Conservation (phyloP, 2,888 invertebrate genomes). For the Notocelia uddmanniana region DNA sequence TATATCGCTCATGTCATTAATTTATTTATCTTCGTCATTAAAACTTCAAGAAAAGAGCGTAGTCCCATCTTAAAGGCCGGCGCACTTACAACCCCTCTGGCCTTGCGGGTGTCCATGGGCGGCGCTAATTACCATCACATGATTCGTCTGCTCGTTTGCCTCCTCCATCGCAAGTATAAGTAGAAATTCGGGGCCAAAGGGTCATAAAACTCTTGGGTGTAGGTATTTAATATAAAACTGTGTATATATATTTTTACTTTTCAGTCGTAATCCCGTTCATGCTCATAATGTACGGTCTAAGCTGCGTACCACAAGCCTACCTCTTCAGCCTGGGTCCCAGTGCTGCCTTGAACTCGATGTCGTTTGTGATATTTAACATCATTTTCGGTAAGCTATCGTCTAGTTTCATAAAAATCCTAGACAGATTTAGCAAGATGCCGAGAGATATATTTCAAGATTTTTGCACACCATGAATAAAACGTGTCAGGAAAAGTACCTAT, state of each 20-base stretch:
- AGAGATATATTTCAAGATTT: not conserved
- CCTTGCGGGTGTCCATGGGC: too few species aligned
- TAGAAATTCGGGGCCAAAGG: too few species aligned
- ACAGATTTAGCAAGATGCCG: not conserved
- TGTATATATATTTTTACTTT: constrained; percentile 53
- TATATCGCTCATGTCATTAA: not conserved
- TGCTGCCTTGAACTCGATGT: constrained; percentile 69
- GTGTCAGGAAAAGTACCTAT: too few species aligned
- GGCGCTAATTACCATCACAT: too few species aligned
- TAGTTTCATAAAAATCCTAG: not conserved
- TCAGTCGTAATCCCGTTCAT: constrained; percentile 67
- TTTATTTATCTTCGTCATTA: too few species aligned
- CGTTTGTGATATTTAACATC: constrained; percentile 69
- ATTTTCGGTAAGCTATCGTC: constrained; percentile 67
- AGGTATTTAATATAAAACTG: too few species aligned
- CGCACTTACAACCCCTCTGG: too few species aligned
- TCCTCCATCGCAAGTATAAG: too few species aligned
- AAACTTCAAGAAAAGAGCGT: too few species aligned
- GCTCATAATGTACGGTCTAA: constrained; percentile 67
- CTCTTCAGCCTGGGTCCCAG: constrained; percentile 73
- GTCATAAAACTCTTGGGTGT: too few species aligned
- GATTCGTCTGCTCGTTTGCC: too few species aligned
- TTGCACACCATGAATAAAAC: not conserved
- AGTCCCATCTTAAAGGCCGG: too few species aligned
- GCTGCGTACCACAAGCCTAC: constrained; percentile 76